Evolutionary conservation across 2,113 vertebrate species (phyloP).

Genomic region (Monopterus albus): DNA sequence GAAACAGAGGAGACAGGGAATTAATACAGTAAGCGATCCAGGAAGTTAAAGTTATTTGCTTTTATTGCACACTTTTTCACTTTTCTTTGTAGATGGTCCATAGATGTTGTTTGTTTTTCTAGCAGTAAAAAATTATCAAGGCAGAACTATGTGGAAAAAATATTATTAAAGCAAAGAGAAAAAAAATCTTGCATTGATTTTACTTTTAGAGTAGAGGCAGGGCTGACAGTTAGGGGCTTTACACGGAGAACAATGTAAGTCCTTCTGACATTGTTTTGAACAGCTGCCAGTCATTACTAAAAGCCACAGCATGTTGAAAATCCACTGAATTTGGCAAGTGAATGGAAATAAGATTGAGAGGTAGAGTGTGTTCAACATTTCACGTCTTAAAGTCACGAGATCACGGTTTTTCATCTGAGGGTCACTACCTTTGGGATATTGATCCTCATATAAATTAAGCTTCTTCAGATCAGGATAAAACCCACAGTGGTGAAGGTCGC

Average conservation of each 20-base stretch:
- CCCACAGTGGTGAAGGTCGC: neutral
- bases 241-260: constrained; percentile 23
- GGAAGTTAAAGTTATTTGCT: constrained; percentile 22
- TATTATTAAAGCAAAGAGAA: neutral
- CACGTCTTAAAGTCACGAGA: constrained; percentile 17
- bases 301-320: constrained; percentile 13
- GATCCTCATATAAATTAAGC: neutral
- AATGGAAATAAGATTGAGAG: constrained; percentile 19
- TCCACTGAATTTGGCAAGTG: constrained; percentile 33
- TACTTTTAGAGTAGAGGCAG: constrained; percentile 2
- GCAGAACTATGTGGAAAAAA: constrained; percentile 5
- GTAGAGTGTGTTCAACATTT: constrained; percentile 7
- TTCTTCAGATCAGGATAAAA: constrained; percentile 2
- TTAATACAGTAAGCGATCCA: constrained; percentile 4
- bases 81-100: constrained; percentile 58
- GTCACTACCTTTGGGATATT: constrained; percentile 5
- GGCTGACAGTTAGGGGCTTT: constrained; percentile 22
- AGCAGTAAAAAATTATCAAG: neutral
- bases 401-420: constrained; percentile 6
- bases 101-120: constrained; percentile 44
- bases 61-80: constrained; percentile 25
- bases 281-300: constrained; percentile 15
- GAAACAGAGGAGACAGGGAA: constrained; percentile 65
- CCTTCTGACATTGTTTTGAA: constrained; percentile 46
- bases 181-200: constrained; percentile 1